Base-by-base conservation (phyloP, 2,797 vertebrate genomes). In the Melanotaenia pygmaea region DNA sequence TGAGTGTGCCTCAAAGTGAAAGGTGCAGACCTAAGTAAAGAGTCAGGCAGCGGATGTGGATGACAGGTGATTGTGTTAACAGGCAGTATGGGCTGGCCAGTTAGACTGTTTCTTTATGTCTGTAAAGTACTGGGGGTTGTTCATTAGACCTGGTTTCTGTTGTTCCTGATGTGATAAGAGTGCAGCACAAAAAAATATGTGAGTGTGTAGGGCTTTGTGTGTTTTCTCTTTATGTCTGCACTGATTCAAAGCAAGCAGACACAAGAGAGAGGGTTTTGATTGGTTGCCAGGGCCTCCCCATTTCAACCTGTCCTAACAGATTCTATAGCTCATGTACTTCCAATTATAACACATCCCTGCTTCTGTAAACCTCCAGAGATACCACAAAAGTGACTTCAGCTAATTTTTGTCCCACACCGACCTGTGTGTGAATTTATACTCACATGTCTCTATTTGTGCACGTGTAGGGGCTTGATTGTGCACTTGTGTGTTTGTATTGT, bases 241-340 rank as follows among this genome's bases (percentile, higher is more conserved):
- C 61, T 78, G 63, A 40, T 76, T 82, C 45, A 64, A 37, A 70
- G 59, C 53, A 47, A 70, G 81, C 68, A 56, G 67, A 85, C 51
- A 75, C 72, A 86, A 74, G 77, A 64, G 64, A 53, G 20, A 24
- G 63, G 54, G 59, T 79, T 88, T 89, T 90, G 83, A 88, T 84
- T 37, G 47, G 77, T 65, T 88, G 83, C 84, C 82, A 89, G 71
- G 59, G 71, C 77, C 68, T 72, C 72, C 73, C 70, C 56, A 43
- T 40, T 74, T 72, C 77, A 86, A 90, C 92, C 78, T 92, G 90
- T 68, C 89, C 84, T 51, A 22, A 93, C 91, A 91, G 69, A 92
- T 92, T 88, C 89, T 68, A 37, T 66, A 24, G 61, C 57, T 26
- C 86, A 86, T 83, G 75, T 84, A 76, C 83, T 88, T 86, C 67